Evolutionary conservation across 2,797 vertebrate genomes (phyloP), one percentile per base, ranked within the genome.

Genomic region (Crossoptilon crossoptilon): DNA sequence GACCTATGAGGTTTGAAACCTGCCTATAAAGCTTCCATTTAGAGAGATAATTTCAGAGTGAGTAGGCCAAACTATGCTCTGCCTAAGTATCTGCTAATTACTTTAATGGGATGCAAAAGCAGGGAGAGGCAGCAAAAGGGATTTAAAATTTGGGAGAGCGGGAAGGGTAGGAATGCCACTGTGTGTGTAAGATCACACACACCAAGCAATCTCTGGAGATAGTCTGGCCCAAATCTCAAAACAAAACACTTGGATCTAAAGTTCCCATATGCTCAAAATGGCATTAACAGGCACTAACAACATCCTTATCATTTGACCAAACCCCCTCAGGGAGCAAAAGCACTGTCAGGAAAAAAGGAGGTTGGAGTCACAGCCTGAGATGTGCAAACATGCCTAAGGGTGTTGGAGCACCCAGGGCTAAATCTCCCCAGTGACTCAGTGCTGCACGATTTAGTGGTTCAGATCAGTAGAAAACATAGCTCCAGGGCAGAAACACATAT

Each of bases 91-190:
- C 84, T 87, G 66, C 58, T 96, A 94, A 95, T 95, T 88, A 95
- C 84, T 62, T 87, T 95, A 94, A 95, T 93, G 91, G 81, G 90
- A 67, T 63, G 66, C 91, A 94, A 93, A 91, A 90, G 58, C 86
- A 46, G 2, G n/a, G 66, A 88, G 77, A 77, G 75, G 72, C 35
- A 92, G 59, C 72, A 77, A 77, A 91, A 93, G 72, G 62, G 69
- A 95, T 90, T 89, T 88, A 66, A 87, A 90, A 89, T 51, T 18
- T 1, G 58, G 37, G 44, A 79, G 74, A 88, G 44, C 0, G 0
- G 95, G 87, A 92, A 88, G 51, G 58, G 73, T 63, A 81, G 79
- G 53, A 76, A 91, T 68, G 64, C 68, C 6, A 0, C 49, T 87
- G 41, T 0, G 0, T 26, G 14, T 29, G 82, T 70, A 82, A 91